These are phyloP conservation scores for Bombus huntii DNA, from an alignment of 1,140 invertebrate species.

Conservation along the genomic window DNA sequence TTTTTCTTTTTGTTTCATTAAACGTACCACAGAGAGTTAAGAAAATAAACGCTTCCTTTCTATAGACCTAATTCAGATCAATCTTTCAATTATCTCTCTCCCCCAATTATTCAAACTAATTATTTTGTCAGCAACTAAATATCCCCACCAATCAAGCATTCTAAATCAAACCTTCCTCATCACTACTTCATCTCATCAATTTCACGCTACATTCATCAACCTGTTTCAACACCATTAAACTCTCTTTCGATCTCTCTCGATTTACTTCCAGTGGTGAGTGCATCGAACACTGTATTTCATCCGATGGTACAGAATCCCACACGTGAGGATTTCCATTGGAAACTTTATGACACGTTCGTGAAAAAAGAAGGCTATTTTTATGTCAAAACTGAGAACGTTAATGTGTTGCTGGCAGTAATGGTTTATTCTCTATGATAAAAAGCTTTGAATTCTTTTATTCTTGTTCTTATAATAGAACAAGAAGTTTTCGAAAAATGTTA, in stretches of 20 bases:
- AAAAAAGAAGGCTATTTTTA: background rate
- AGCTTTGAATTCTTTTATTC: background rate
- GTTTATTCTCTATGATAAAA: background rate
- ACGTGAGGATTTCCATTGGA: background rate
- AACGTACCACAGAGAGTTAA: no score
- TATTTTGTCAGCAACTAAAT: background rate
- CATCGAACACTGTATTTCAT: background rate
- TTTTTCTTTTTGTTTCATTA: background rate
- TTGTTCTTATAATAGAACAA: no score
- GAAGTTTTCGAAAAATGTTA: background rate
- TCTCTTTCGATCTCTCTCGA: slow-evolving; percentile 7
- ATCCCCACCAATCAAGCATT: background rate
- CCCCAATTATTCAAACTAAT: background rate
- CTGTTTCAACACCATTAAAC: background rate
- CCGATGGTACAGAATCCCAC: background rate
- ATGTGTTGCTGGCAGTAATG: background rate
- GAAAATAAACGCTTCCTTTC: no score
- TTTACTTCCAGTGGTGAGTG: background rate
- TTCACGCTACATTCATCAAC: background rate
- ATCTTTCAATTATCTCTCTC: background rate
- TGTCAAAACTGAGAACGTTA: no score
- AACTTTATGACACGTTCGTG: background rate
- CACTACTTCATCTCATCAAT: background rate
- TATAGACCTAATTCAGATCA: background rate
- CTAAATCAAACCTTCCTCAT: background rate